Conservation (phyloP, 2,113 vertebrate species). For the Toxotes jaculatrix region DNA sequence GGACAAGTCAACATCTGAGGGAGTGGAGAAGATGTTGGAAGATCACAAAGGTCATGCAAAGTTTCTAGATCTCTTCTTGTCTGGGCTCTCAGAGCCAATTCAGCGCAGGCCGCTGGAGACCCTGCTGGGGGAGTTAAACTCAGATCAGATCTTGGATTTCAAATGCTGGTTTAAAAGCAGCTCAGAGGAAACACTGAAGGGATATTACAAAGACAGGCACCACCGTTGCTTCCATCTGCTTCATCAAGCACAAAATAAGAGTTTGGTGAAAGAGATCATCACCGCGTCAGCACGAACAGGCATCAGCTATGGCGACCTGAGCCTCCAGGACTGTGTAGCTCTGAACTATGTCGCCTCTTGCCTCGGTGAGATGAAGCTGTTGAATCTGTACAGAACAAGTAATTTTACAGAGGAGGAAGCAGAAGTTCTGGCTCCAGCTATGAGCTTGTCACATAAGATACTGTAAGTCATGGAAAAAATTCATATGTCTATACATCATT, state of each 20-base stretch:
- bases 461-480: constrained; percentile 63
- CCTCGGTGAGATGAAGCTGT: constrained; percentile 56
- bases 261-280: constrained; percentile 70
- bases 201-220: constrained; percentile 30
- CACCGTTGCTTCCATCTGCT: constrained; percentile 72
- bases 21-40: constrained; percentile 52
- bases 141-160: constrained; percentile 52
- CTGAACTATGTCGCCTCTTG: constrained; percentile 73
- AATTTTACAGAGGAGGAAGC: constrained; percentile 59
- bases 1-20: constrained; percentile 15
- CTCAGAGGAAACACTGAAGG: constrained; percentile 38
- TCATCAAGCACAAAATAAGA: constrained; percentile 75
- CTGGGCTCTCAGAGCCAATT: constrained; percentile 74
- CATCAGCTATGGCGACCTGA: constrained; percentile 58
- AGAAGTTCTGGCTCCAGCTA: constrained; percentile 58
- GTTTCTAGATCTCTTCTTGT: constrained; percentile 75
- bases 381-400: constrained; percentile 65
- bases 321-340: constrained; percentile 71
- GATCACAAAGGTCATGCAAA: constrained; percentile 40
- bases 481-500: neutral
- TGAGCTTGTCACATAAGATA: constrained; percentile 68
- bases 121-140: constrained; percentile 54
- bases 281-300: constrained; percentile 3
- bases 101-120: constrained; percentile 70
- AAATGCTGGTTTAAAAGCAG: constrained; percentile 66